Base-by-base conservation (phyloP, 2,888 invertebrate genomes). In the Drosophila siamana region DNA sequence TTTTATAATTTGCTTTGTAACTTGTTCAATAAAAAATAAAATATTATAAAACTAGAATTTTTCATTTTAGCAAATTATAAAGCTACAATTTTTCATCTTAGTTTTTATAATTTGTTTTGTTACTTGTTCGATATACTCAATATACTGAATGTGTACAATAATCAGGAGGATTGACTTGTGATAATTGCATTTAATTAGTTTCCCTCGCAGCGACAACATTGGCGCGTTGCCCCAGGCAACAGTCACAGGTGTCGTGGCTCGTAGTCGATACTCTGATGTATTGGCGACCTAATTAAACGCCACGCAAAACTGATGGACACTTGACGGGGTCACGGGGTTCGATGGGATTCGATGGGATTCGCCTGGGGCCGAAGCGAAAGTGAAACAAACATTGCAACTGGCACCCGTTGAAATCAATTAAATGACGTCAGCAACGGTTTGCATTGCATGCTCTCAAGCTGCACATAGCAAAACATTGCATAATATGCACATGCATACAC, bases 321-420 rank as follows among this genome's bases (percentile, higher is more conserved):
- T 38, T 13, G 36, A 38, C 7, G 13, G 36, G 41, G 9, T 8
- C 15, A 7, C 16, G n/a, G n/a, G n/a, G n/a, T n/a, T n/a, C n/a
- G n/a, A n/a, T n/a, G n/a, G n/a, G n/a, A 13, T 16, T 7, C 28
- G 19, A 16, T 47, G 40, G 26, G 28, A 24, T 41, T 50, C 41
- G 15, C 30, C 46, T 38, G 38, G 43, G n/a, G 40, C 36, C 13
- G 30, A 36, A 48, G 19, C 22, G 33, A n/a, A 19, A 2, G 24
- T 30, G 30, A 30, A 3, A 30, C 30, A 11, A 40, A 22, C 36
- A 63, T n/a, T 33, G 55, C 28, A 64, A 57, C 50, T 67, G 64
- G 40, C 24, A 54, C 15, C 16, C 60, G 52, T 55, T 55, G 63
- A 77, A 77, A 77, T 80, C 76, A 80, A 80, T 77, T 80, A 64